Base-by-base conservation (phyloP, 2,797 vertebrate species). In the Iguana delicatissima region DNA sequence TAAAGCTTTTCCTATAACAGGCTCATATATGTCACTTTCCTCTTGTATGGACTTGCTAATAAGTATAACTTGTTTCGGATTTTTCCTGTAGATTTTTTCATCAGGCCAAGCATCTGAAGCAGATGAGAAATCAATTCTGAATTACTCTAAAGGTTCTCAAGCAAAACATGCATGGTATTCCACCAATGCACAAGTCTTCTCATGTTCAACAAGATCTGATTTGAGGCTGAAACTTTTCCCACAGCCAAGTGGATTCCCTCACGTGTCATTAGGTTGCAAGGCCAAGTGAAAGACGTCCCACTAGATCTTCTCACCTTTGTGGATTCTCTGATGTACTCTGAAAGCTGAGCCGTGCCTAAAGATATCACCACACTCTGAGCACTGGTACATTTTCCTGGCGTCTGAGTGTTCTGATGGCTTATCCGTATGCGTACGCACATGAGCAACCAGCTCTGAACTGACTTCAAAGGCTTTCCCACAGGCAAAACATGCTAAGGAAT, bases 261-360 rank as follows among this genome's bases (percentile, higher is more conserved):
- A 7, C 24, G 76, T 0, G 29, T 50, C 18, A 62, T 52, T 13
- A 87, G n/a, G 29, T 80, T 59, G 4, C 1, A n/a, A 10, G 57
- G 62, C 76, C 74, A n/a, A 67, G 6, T 16, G 57, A 87, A 86
- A 22, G 38, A 50, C 42, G 35, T 80, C 38, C 76, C 42, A 50
- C 74, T 80, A 87, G 0, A 42, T 42, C 64, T 80, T 88, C 76
- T 87, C 86, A 0, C 76, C 86, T 4, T 59, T 87, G 59, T 87
- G 76, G 59, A 80, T 87, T 22, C 76, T 87, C 59, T 87, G 86
- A 29, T 87, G 86, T 3, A 80, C 76, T 50, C 46, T 73, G 29
- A 85, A 67, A 18, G 42, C 67, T 26, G 81, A 83, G 35, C 81
- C 35, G 8, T 64, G 20, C 9, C 81, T 62, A 24, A 83, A 83